A percentile compares a stretch with the other conserved stretches of the same genome.
phyloP scores from a whole-genome alignment of 2,797 vertebrate species.

The Babyrousa celebensis region DNA sequence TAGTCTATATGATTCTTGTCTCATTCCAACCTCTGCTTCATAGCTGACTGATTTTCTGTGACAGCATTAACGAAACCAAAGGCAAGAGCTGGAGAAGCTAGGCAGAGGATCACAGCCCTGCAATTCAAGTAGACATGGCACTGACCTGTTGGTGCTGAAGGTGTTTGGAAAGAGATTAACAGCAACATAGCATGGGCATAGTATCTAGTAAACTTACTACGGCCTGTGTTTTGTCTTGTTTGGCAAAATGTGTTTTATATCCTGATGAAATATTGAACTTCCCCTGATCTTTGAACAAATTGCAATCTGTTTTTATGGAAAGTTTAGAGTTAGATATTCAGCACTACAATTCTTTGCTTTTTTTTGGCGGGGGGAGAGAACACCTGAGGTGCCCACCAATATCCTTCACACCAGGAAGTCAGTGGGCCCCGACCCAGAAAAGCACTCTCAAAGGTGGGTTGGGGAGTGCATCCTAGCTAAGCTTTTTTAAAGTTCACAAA shows the following conservation, averaged over 20 bases:
- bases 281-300: conserved; percentile 39
- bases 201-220: neutral
- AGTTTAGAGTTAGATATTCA: neutral
- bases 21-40: neutral
- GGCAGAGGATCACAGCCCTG: neutral
- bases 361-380: neutral
- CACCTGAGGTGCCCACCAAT: conserved; percentile 18
- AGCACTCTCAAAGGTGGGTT: conserved; percentile 23
- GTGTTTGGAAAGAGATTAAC: neutral
- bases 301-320: conserved; percentile 13
- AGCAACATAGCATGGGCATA: neutral
- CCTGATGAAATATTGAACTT: neutral
- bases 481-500: conserved; percentile 41
- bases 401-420: conserved; percentile 66
- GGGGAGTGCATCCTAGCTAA: neutral
- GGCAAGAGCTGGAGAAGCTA: neutral
- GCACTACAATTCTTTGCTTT: conserved; percentile 5
- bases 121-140: neutral
- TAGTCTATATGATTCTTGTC: neutral
- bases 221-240: neutral
- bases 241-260: conserved; percentile 51
- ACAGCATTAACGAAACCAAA: neutral
- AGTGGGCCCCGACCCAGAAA: conserved; percentile 48
- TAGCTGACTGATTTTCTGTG: neutral
- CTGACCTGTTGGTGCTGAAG: neutral